Conservation (phyloP, 2,888 invertebrate genomes). For the Abrostola tripartita region DNA sequence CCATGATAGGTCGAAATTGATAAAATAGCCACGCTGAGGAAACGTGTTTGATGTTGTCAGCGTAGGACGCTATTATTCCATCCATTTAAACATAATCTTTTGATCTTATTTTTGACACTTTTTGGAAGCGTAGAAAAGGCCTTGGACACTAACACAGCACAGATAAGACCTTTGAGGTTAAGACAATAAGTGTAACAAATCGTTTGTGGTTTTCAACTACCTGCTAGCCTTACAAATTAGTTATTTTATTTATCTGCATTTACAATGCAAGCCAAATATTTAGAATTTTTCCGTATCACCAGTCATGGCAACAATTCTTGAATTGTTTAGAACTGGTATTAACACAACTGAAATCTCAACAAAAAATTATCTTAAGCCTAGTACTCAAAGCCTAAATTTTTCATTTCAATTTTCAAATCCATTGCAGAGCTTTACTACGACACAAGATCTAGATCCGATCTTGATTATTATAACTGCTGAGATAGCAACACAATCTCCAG, state of each 20-base stretch:
- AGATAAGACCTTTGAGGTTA: background rate
- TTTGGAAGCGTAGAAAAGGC: too few species aligned
- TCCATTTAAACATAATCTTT: background rate
- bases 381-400: constrained; percentile 29
- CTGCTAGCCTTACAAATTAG: background rate
- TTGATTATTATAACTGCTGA: constrained; percentile 26
- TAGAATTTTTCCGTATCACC: background rate
- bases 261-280: constrained; percentile 14
- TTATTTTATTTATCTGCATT: constrained; percentile 4
- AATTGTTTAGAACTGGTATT: constrained; percentile 16
- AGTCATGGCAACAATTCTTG: constrained; percentile 17
- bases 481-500: constrained; percentile 35
- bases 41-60: too few species aligned
- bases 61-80: background rate
- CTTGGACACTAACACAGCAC: too few species aligned
- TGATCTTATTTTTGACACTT: too few species aligned
- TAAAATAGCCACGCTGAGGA: too few species aligned
- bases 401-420: constrained; percentile 34
- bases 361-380: constrained; percentile 30
- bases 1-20: too few species aligned
- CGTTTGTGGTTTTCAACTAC: constrained; percentile 10
- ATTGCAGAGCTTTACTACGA: constrained; percentile 36
- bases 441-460: constrained; percentile 26
- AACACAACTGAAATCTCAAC: constrained; percentile 27
- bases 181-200: background rate